Evolutionary conservation across 2,113 vertebrate genomes (phyloP).

Genomic region (Indicator maculatus): DNA sequence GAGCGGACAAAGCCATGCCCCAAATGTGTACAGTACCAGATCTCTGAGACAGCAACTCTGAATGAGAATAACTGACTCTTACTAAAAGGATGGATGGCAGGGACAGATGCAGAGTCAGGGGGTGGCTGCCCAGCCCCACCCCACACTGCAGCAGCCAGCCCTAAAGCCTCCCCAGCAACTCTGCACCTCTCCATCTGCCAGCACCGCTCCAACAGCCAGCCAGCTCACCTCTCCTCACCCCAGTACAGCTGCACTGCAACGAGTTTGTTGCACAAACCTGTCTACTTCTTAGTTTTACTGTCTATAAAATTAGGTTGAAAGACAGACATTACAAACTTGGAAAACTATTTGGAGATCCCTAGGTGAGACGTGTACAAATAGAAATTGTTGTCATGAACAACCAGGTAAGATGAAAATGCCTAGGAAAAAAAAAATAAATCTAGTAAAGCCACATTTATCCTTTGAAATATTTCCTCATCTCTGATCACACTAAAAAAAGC

Average conservation of each 20-base stretch:
- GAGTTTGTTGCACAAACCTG: neutral
- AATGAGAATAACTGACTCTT: neutral
- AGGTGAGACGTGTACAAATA: neutral
- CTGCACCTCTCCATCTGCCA: neutral
- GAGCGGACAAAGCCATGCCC: neutral
- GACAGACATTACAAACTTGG: neutral
- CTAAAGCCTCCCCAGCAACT: neutral
- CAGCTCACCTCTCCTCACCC: slow-evolving; percentile 8
- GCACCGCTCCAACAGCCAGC: neutral
- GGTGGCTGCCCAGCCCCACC: neutral
- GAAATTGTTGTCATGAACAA: neutral
- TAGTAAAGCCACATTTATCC: neutral
- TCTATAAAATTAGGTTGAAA: neutral
- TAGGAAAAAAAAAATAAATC: too few species aligned
- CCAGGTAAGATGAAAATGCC: neutral
- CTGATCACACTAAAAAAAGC: neutral
- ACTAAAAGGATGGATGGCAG: too few species aligned
- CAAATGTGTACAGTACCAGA: neutral
- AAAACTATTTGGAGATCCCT: neutral
- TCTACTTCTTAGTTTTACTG: neutral
- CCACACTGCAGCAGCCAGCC: neutral
- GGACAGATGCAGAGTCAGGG: neutral
- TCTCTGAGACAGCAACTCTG: neutral
- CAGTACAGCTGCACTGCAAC: neutral
- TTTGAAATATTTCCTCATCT: neutral